These are phyloP conservation scores for Babyrousa celebensis DNA, from an alignment of 2,797 vertebrate genomes.

Conservation along the genomic window DNA sequence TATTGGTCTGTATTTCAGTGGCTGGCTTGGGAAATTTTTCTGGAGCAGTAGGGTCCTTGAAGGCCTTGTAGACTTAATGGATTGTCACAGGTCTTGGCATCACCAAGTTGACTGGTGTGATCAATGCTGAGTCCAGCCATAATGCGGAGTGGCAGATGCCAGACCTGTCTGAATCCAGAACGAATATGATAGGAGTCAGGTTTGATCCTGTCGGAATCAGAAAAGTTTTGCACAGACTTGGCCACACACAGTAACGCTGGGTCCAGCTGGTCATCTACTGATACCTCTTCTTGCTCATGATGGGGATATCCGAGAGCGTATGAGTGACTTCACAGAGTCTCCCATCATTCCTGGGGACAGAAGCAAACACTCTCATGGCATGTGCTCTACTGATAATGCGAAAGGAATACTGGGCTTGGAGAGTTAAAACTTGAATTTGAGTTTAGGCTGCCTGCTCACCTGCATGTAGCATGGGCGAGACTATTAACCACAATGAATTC, in stretches of 20 bases:
- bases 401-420: not conserved
- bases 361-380: not conserved
- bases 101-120: not conserved
- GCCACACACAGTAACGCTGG: not conserved
- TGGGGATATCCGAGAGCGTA: rapidly evolving
- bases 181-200: not conserved
- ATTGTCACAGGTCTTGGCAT: not conserved
- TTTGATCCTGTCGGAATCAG: not conserved
- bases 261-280: not conserved
- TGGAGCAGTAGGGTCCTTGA: not conserved
- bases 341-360: not conserved
- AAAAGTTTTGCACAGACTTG: not conserved
- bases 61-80: conserved; percentile 18
- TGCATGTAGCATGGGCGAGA: not conserved
- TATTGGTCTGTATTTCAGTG: not conserved
- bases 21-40: conserved; percentile 25
- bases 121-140: not conserved
- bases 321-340: not conserved
- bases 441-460: not conserved
- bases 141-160: not conserved
- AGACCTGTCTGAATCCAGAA: not conserved
- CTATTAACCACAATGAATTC: not conserved
- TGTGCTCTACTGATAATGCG: not conserved
- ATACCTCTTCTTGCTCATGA: not conserved
- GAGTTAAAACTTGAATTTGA: not conserved